Percentiles rank a stretch among this genome's conserved stretches.
These are phyloP conservation scores for Thaumetopoea pityocampa DNA, from an alignment of 1,140 invertebrate species.

Conservation along the genomic window DNA sequence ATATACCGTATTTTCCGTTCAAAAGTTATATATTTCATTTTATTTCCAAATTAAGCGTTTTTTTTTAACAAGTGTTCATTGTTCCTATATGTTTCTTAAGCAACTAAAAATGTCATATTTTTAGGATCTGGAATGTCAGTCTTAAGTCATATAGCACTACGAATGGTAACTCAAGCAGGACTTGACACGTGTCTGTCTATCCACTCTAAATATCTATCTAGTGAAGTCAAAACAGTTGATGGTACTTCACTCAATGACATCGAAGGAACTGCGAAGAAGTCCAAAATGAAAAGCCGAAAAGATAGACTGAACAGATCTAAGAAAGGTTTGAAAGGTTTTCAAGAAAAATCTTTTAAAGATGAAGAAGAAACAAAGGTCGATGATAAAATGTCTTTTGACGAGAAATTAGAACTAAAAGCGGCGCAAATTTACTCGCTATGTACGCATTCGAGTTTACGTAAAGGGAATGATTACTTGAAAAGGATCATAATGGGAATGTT, in stretches of 20 bases:
- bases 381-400: constrained; percentile 39
- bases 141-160: constrained; percentile 83
- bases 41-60: too few species aligned
- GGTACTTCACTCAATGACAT: constrained; percentile 47
- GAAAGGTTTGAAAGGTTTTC: constrained; percentile 41
- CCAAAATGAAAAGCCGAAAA: constrained; percentile 63
- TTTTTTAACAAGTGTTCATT: too few species aligned
- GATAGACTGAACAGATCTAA: constrained; percentile 57
- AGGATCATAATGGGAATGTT: constrained; percentile 87
- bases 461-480: constrained; percentile 84
- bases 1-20: too few species aligned
- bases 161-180: constrained; percentile 83
- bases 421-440: constrained; percentile 81
- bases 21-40: too few species aligned
- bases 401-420: constrained; percentile 50
- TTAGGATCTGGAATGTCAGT: constrained; percentile 87
- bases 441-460: constrained; percentile 79
- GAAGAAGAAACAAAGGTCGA: constrained; percentile 34
- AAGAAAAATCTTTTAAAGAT: constrained; percentile 36
- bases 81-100: too few species aligned
- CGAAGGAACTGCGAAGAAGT: constrained; percentile 50
- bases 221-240: constrained; percentile 49
- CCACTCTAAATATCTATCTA: constrained; percentile 60
- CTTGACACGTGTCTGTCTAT: constrained; percentile 73
- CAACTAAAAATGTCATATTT: neutral